Evolutionary conservation across 2,797 vertebrate genomes (phyloP).

Genomic region (Telmatherina bonti): DNA sequence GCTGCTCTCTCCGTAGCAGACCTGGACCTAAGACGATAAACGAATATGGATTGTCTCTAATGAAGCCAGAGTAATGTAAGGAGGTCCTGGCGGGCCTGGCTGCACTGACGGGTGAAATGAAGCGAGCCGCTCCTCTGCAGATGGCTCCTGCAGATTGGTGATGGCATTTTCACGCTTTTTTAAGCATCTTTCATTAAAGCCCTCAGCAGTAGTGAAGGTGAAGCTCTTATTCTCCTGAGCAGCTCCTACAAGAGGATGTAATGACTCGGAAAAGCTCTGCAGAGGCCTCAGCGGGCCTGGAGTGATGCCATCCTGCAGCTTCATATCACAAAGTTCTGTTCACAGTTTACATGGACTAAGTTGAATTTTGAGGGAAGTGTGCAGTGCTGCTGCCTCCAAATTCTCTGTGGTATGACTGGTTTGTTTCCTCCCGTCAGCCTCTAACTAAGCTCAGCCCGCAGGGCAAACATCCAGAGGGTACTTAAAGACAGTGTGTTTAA

Average conservation of each 20-base stretch:
- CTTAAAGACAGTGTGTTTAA: constrained; percentile 92
- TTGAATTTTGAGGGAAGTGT: constrained; percentile 47
- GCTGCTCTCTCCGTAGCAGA: not conserved
- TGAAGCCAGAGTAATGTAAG: constrained; percentile 91
- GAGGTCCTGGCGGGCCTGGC: constrained; percentile 77
- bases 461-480: constrained; percentile 93
- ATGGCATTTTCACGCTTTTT: constrained; percentile 64
- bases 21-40: constrained; percentile 79
- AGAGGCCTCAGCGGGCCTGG: constrained; percentile 21
- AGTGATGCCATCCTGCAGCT: constrained; percentile 14
- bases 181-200: constrained; percentile 60
- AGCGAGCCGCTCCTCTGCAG: constrained; percentile 54
- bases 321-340: constrained; percentile 56
- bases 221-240: constrained; percentile 19
- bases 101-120: constrained; percentile 78
- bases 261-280: constrained; percentile 37
- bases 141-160: constrained; percentile 64
- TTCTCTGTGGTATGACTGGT: constrained; percentile 49
- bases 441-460: constrained; percentile 89
- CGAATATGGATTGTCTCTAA: constrained; percentile 93
- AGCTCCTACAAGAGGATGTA: constrained; percentile 21
- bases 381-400: constrained; percentile 6
- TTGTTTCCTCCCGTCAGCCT: constrained; percentile 82
- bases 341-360: constrained; percentile 58
- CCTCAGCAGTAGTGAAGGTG: constrained; percentile 22